Base-by-base conservation (phyloP, 1,140 invertebrate genomes). In the Polyergus mexicanus region DNA sequence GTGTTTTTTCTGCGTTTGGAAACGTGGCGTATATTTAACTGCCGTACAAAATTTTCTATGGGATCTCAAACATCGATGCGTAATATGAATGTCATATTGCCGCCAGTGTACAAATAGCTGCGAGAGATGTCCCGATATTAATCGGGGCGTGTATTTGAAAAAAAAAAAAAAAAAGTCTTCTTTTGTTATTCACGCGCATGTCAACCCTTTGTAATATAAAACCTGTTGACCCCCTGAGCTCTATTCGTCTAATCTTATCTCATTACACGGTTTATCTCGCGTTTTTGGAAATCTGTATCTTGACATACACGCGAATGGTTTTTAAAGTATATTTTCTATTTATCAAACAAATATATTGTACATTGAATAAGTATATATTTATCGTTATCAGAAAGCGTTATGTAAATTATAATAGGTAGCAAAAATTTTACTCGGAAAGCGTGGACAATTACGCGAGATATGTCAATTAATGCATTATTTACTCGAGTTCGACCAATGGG, bases 41-140 rank as follows among this genome's bases (percentile, higher is more conserved):
- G 25, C 38, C 68, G 32, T 83, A 44, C 54, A 47, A 83, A 83
- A 83, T 62, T 83, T 72, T 74, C 78, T 69, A 44, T 74, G 41
- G 54, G 4, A 66, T 63, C n/a, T 85, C 83, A 72, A 72, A 72
- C 66, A 91, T 87, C 75, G 60, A 78, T 84, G 86, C 88, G 88
- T 86, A 89, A 89, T 88, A 87, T 84, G 69, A 84, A 85, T 38
- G 87, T 72, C 78, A 90, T 87, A 91, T 90, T 65, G 75, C 35
- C 28, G 41, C 32, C 32, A 44, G 44, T 3, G 63, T 11, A 44
- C 76, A 80, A 80, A 80, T 80, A 80, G 75, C 58, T 77, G 75
- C 22, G 75, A 65, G 58, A 77, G 35, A 65, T 65, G 47, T 77
- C 51, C 32, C 41, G 44, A 41, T 78, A 80, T 80, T 54, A 68